Evolutionary conservation across 2,888 invertebrate genomes (phyloP), one percentile per base, ranked within the genome.

Genomic region (Drosophila macrospina): DNA sequence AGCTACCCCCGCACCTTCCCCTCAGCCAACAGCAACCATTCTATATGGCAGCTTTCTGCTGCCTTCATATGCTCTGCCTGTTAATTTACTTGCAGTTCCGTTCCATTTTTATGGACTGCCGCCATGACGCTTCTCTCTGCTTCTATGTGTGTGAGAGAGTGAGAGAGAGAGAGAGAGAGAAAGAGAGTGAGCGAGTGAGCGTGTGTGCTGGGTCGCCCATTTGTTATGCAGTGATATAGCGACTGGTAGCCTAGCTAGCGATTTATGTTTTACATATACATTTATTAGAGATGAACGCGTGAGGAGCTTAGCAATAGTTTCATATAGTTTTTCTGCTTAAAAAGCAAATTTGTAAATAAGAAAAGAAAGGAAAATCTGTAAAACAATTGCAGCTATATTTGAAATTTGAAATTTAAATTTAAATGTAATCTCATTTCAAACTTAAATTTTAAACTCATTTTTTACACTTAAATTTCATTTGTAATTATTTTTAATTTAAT

Each of bases 1-100:
- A 47, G 8, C 28, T 7, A 8, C 28, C 2, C 8, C 28, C 28
- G 6, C 6, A 0, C 28, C 8, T 7, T 28, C 5, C 6, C 28
- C 28, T 44, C 8, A 24, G 20, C 51, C 6, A 39, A 5, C 32
- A 8, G 16, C 24, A 6, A 8, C 7, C 15, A 11, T 51, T 13
- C 67, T 50, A 36, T 50, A 36, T 24, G 65, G 50, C 45, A 64
- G 67, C 79, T 67, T 69, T 78, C 51, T 65, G 60, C 55, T 68
- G 61, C 71, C 80, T 79, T 69, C 72, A 56, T 86, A 59, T 67
- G 70, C 70, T 66, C 76, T 78, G 86, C 78, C 89, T 90, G 83
- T 89, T 89, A 89, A 90, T 89, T 90, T 87, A 79, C 83, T 80
- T 83, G 89, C 81, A 85, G 86, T 88, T 89, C 89, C 89, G 89